Conservation (phyloP, 2,888 invertebrate genomes). For the Listrodromus nycthemerus region DNA sequence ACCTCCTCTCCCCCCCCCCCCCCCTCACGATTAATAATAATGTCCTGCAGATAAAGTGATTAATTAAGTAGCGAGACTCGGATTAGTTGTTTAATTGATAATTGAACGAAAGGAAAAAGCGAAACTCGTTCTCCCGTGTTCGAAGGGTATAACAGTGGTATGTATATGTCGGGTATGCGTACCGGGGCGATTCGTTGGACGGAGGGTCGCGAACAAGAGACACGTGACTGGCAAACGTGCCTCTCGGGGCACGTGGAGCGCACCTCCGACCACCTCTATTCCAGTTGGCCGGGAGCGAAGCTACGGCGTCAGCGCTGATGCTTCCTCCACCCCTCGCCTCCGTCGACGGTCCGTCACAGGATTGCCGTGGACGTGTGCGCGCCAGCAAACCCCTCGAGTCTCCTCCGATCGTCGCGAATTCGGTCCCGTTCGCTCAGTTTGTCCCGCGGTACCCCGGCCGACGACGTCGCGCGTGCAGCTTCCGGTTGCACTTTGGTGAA, state of each 20-base stretch:
- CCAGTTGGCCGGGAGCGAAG: conserved; percentile 60
- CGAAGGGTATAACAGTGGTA: neutral
- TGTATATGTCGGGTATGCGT: neutral
- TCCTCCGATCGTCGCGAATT: conserved; percentile 48
- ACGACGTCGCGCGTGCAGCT: conserved; percentile 27
- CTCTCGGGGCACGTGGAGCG: conserved; percentile 81
- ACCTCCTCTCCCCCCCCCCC: neutral
- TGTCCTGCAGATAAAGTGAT: neutral
- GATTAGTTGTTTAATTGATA: neutral
- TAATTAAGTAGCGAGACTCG: neutral
- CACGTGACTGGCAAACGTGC: conserved; percentile 83
- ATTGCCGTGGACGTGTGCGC: conserved; percentile 50
- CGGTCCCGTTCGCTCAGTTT: conserved; percentile 51
- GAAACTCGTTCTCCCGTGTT: neutral
- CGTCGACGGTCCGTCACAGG: conserved; percentile 9
- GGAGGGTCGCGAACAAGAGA: conserved; percentile 53
- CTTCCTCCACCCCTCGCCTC: conserved; percentile 4
- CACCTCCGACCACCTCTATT: conserved; percentile 69
- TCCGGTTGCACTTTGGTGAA: neutral
- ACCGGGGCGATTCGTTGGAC: neutral
- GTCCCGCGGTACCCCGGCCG: conserved; percentile 48
- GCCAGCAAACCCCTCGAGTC: conserved; percentile 31
- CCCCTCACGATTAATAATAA: neutral
- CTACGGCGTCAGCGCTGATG: conserved; percentile 22
- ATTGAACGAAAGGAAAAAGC: neutral